These are phyloP conservation scores for Choristoneura rosaceana DNA, from an alignment of 2,888 invertebrate species.

Conservation along the genomic window DNA sequence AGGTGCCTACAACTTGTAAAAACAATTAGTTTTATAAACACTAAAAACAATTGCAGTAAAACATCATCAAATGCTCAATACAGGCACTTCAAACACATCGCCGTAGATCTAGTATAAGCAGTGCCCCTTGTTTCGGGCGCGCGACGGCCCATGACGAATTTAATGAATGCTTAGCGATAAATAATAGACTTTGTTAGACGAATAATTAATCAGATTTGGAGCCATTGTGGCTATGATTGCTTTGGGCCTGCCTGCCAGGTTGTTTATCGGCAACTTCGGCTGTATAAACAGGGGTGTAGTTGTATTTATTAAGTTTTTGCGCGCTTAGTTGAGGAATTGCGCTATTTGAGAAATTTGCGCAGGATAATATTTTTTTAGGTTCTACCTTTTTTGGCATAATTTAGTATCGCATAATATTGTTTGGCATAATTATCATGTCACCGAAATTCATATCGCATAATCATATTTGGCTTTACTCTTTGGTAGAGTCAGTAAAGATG, in stretches of 20 bases:
- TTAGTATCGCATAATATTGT: no score
- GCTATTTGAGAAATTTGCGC: neutral
- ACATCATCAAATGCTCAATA: constrained; percentile 18
- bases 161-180: constrained; percentile 69
- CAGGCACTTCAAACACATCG: constrained; percentile 32
- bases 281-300: constrained; percentile 21
- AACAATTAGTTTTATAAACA: neutral
- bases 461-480: no score
- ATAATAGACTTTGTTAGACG: constrained; percentile 71
- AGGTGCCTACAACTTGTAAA: no score
- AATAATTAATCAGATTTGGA: constrained; percentile 61
- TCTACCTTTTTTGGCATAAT: neutral
- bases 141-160: constrained; percentile 59
- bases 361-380: neutral
- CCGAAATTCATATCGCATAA: no score
- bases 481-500: no score
- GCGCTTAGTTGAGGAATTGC: neutral
- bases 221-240: constrained; percentile 58
- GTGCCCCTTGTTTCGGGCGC: constrained; percentile 34
- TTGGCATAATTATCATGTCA: no score
- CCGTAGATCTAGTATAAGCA: constrained; percentile 2
- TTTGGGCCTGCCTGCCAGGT: constrained; percentile 37
- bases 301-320: constrained; percentile 36
- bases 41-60: constrained; percentile 2
- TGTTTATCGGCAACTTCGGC: constrained; percentile 31